Base-by-base conservation (phyloP, 2,113 vertebrate species). In the Colossoma macropomum region DNA sequence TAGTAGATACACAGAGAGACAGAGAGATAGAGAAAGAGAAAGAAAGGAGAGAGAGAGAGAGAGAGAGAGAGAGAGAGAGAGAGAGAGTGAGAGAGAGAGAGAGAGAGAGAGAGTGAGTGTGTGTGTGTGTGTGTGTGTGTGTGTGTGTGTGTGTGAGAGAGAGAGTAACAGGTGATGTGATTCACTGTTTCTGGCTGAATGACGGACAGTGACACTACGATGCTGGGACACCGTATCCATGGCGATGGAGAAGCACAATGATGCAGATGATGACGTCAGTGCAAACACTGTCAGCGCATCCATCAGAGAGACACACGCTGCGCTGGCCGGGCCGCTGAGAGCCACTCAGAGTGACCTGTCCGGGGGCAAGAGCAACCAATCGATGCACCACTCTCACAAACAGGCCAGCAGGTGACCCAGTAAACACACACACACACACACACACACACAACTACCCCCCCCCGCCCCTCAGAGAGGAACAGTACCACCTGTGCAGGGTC, bases 191-290 rank as follows among this genome's bases (percentile, higher is more conserved):
- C 63, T 50, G 56, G 23, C 7, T 82, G 45, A 9, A 32, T 70
- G 17, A 76, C 62, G 63, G 76, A 70, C 28, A 76, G 73, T 28
- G 62, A 21, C 10, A 34, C 75, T 11, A 75, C 77, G 75, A 75
- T 77, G 75, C 32, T 56, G 75, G 59, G 21, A 74, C 70, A 82
- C 45, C 10, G 79, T 79, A 45, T 79, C 86, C 71, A 84, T 32
- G 28, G 86, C 3, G 63, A 84, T 56, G 60, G 41, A 59, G 54
- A 73, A 80, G 60, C 65, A 65, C 25, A 32, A 4, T 56, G 25
- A 70, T 59, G 32, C 45, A 8, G 32, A 62, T 16, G 15, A 48
- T 81, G 70, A 78, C 79, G 27, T 74, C 68, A 68, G 56, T 74
- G 59, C 56, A 66, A 28, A 32, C 52, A 52, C 75, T 30, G 21